Evolutionary conservation across 2,888 invertebrate species (phyloP), one percentile per base, ranked within the genome.

Genomic region (Drosophila hawaiiensis): DNA sequence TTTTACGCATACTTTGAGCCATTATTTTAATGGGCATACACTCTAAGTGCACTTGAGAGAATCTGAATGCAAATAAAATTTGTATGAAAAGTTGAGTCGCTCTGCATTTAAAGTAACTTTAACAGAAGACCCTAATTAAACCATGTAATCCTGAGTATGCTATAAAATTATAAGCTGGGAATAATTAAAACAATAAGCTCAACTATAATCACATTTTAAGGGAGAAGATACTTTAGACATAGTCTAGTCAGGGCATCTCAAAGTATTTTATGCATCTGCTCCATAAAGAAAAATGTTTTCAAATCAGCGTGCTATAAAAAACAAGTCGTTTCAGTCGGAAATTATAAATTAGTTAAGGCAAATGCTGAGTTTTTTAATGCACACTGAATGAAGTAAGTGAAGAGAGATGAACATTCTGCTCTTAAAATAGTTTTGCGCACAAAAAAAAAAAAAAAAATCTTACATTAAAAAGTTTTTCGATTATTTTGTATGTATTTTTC

Each of bases 391-490:
- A 22, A 37, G 55, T 37, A 7, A 22, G 35, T 19, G 16, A 50
- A 19, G 35, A 54, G 22, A 4, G 25, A 28, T 5, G 25, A 19
- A 33, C 6, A 47, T 43, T 16, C 25, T n/a, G 53, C 25, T 37
- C 43, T 41, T 67, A 54, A 62, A 66, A 78, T 72, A 78, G 64
- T 76, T 84, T 65, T 58, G 39, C 37, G 60, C 16, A 29, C 35
- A 61, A 50, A n/a, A 12, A 33, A 31, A 50, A 68, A 28, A 29
- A 29, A 56, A 68, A 67, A 60, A 60, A 64, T 66, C 55, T 64
- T 73, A 68, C 72, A 80, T 76, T 73, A 60, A 69, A 83, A 83
- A 85, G 59, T 83, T 83, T 85, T 85, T 83, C 83, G 78, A 83
- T 83, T 83, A 85, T 85, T 70, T 79, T 82, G 76, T 68, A 56